A percentile compares a stretch with the other conserved stretches of the same genome.
Evolutionary conservation across 2,113 vertebrate genomes (phyloP).

Genomic region (Urocolius indicus): DNA sequence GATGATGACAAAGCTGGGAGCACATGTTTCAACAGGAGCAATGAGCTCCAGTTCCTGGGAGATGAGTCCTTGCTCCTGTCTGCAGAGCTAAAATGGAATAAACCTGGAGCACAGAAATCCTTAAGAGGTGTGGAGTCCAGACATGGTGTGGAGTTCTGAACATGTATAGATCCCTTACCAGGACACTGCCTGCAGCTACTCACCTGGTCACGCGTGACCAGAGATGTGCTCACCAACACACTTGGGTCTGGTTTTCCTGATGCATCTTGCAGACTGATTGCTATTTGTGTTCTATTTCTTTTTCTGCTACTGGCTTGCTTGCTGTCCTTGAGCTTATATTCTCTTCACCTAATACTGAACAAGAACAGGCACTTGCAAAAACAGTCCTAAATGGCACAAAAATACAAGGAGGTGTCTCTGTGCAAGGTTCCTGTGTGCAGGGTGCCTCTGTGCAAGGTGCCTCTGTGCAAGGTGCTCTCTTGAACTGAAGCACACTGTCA

Average conservation of each 20-base stretch:
- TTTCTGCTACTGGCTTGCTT: not conserved
- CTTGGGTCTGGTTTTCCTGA: not conserved
- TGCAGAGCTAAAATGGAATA: not conserved
- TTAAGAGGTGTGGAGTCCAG: not conserved
- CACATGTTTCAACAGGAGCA: not conserved
- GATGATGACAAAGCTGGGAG: not conserved
- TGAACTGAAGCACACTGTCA: not conserved
- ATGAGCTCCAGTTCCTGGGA: not conserved
- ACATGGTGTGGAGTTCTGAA: not conserved
- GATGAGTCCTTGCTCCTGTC: not conserved
- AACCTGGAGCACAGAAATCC: not conserved
- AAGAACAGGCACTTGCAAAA: not conserved
- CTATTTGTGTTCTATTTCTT: not conserved
- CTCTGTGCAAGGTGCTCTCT: not conserved
- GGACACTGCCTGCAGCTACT: not conserved
- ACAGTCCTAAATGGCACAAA: not conserved
- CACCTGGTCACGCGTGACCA: accelerated
- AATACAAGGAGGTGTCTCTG: not conserved
- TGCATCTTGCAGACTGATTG: not conserved
- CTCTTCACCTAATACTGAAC: not conserved
- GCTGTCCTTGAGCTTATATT: not conserved
- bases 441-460: too few relatives aligned
- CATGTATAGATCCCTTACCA: accelerated
- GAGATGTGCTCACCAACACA: not conserved
- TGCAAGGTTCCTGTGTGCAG: not conserved